Evolutionary conservation across 2,113 vertebrate genomes (phyloP), one percentile per base, ranked within the genome.

Genomic region (Arenaria interpres): DNA sequence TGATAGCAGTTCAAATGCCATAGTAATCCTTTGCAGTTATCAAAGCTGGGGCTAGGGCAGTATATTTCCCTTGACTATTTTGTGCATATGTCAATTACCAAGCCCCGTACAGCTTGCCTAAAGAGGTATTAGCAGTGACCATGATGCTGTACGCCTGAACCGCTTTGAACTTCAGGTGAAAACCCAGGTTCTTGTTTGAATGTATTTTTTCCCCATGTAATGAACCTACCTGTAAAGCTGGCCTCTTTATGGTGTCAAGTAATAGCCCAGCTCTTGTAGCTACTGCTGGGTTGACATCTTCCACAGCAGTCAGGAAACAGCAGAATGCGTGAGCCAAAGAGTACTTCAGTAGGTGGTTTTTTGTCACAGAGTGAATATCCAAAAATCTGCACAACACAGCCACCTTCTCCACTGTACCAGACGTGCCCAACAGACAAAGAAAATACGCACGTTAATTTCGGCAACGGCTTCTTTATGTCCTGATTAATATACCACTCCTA

Each of bases 211-310:
- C 66, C 45, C 32, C 25, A 37, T 14, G 75, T 8, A 77, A 59
- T 1, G 1, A 53, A 72, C 67, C 91, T 94, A 99, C 99, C 99
- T 99, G 99, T 88, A 99, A 96, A 4, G 99, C 99, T 25, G 99
- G 99, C 66, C 99, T 98, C 97, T 99, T 99, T 95, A 99, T 99
- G 90, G 99, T 99, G 96, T 99, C 99, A 57, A 99, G 98, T 81
- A 99, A 98, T 14, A 99, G 98, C 25, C 99, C 98, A 18, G 99
- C 99, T 96, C 99, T 98, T 53, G 99, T 99, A 78, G 99, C 99
- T 95, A 99, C 99, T 7, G 99, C 99, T 3, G 99, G 99, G 95
- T 99, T 99, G 41, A 99, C 99, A n/a, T 99, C 99, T 95, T 99
- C 99, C 93, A 99, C 99, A 9, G 99, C 99, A 19, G 99, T 99